Evolutionary conservation across 2,113 vertebrate genomes (phyloP), one percentile per base, ranked within the genome.

Genomic region (Cryptomyrus ogoouensis): DNA sequence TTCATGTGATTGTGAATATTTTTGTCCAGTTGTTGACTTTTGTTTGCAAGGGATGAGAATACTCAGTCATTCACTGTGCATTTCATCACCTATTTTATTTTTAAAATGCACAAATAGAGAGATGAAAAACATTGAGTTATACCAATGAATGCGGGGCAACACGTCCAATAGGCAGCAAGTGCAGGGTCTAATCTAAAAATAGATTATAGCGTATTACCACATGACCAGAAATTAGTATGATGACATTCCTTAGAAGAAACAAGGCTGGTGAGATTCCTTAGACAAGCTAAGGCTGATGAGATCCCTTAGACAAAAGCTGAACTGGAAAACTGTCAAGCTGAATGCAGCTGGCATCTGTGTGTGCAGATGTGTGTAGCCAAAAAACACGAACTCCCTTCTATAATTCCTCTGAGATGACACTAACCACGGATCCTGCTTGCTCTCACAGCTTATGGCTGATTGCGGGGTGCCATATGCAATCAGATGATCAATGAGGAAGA

Each of bases 401-500:
- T 39, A 89, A 80, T 39, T 52, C 42, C 56, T 89, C 90, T 87
- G 52, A 24, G 88, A 92, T 50, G 27, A 89, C 91, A 58, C 85
- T 10, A 39, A 39, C n/a, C n/a, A 17, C 5, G 24, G 12, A 39
- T 9, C 80, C 58, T 27, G 50, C 85, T 35, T 87, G 13, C 77
- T 53, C 46, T 88, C 91, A 49, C 27, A 0, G 83, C 88, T 87
- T 39, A 53, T 35, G 85, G 87, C 83, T 89, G 58, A 90, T 84
- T 83, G 87, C 70, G 83, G 62, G 53, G 88, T 91, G 49, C 42
- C 44, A 52, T 42, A 66, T 89, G 83, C 90, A 89, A 91, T 92
- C 90, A 88, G 90, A 92, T 91, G 91, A 93, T 95, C 93, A 93
- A 62, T 49, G 5, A 91, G 80, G 85, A 58, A 53, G 90, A 74